Conservation (phyloP, 2,888 invertebrate genomes). For the Clanis bilineata region DNA sequence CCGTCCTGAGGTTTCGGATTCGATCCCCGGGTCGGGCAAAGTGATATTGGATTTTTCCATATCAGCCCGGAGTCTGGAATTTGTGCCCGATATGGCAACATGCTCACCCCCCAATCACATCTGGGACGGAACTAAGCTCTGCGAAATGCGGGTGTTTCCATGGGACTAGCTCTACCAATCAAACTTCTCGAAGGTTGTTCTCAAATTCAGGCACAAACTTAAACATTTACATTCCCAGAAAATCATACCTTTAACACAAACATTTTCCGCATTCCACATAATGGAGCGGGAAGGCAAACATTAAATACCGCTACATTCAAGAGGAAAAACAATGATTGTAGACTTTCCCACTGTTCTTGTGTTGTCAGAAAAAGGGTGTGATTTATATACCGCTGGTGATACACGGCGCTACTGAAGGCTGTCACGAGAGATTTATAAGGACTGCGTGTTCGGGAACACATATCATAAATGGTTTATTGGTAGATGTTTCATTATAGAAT, state of each 20-base stretch:
- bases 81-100: too few species aligned
- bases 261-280: neutral
- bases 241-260: neutral
- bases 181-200: too few species aligned
- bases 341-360: neutral
- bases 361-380: conserved; percentile 44
- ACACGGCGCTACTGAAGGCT: conserved; percentile 44
- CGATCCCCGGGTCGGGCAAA: too few species aligned
- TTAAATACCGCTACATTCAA: conserved; percentile 3
- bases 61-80: too few species aligned
- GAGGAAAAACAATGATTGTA: conserved; percentile 9
- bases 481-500: neutral
- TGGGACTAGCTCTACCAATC: too few species aligned
- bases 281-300: neutral
- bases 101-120: too few species aligned
- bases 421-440: conserved; percentile 56
- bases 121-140: too few species aligned
- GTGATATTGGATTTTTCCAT: too few species aligned
- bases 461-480: conserved; percentile 17
- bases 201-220: too few species aligned
- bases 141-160: too few species aligned
- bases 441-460: conserved; percentile 35
- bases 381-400: conserved; percentile 53
- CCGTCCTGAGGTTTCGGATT: too few species aligned
- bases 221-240: neutral